phyloP scores from a whole-genome alignment of 2,888 invertebrate species.

The Acrocera orbiculus region DNA sequence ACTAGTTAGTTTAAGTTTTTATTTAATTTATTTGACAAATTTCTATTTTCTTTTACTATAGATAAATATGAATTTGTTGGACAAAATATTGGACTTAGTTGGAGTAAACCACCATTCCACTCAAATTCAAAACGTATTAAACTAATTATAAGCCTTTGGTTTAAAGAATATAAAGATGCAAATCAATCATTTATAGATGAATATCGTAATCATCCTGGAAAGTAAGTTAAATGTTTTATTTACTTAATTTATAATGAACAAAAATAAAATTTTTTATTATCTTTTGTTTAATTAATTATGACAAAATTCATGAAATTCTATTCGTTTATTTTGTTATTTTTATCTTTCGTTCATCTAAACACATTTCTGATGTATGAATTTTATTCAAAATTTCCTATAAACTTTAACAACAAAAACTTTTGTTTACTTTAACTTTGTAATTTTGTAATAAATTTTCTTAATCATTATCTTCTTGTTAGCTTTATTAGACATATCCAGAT shows the following conservation, averaged over 20 bases:
- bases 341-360: too few species aligned
- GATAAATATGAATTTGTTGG: slow-evolving; percentile 11
- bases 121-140: slow-evolving; percentile 26
- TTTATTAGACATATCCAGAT: too few species aligned
- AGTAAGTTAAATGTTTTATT: slow-evolving; percentile 14
- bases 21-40: too few species aligned
- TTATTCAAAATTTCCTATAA: too few species aligned
- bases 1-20: slow-evolving; percentile 8
- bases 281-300: too few species aligned
- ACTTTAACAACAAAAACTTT: too few species aligned
- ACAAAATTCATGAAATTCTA: not conserved
- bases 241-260: too few species aligned
- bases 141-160: slow-evolving; percentile 24
- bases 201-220: slow-evolving; percentile 20
- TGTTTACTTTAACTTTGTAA: too few species aligned
- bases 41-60: not conserved
- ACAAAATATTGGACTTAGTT: slow-evolving; percentile 22
- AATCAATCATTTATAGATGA: slow-evolving; percentile 22
- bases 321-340: not conserved
- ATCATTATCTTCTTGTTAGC: too few species aligned
- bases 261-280: too few species aligned
- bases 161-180: slow-evolving; percentile 23
- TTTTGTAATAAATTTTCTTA: too few species aligned
- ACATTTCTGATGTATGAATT: too few species aligned
- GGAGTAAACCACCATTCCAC: slow-evolving; percentile 22